phyloP scores from a whole-genome alignment of 2,113 vertebrate species.

The Marmota flaviventris region DNA sequence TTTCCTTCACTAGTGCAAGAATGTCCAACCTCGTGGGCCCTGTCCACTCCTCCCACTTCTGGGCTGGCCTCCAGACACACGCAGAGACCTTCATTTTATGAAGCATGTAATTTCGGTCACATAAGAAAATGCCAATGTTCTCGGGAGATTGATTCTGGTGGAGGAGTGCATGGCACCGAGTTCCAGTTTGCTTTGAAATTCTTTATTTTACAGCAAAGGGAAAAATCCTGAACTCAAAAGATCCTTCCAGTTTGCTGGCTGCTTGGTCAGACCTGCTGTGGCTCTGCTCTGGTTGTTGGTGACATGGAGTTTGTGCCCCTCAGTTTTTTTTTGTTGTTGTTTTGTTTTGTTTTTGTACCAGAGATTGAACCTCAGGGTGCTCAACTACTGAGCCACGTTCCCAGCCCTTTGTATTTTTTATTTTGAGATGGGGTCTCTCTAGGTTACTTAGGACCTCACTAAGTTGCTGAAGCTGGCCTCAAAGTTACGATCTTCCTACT shows the following conservation, averaged over 20 bases:
- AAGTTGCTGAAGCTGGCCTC: no score
- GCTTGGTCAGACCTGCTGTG: neutral
- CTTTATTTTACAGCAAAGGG: neutral
- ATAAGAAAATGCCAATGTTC: neutral
- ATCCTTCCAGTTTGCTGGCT: rapidly evolving
- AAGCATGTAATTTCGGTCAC: neutral
- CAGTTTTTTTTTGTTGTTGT: no score
- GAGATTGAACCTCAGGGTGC: no score
- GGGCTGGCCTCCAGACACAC: neutral
- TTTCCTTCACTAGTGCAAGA: neutral
- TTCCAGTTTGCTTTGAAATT: neutral
- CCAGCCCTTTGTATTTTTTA: no score
- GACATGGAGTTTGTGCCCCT: no score
- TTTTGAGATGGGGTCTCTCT: no score
- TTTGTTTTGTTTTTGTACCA: no score
- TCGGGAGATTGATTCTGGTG: neutral
- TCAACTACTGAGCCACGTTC: no score
- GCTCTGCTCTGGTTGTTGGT: neutral
- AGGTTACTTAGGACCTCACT: no score
- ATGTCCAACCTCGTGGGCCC: neutral
- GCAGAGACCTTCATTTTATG: neutral
- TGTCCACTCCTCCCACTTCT: neutral
- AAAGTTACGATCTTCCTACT: no score
- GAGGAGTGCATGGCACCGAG: neutral
- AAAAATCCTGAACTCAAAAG: neutral